Evolutionary conservation across 2,113 vertebrate species (phyloP).

Genomic region (Xenus cinereus): DNA sequence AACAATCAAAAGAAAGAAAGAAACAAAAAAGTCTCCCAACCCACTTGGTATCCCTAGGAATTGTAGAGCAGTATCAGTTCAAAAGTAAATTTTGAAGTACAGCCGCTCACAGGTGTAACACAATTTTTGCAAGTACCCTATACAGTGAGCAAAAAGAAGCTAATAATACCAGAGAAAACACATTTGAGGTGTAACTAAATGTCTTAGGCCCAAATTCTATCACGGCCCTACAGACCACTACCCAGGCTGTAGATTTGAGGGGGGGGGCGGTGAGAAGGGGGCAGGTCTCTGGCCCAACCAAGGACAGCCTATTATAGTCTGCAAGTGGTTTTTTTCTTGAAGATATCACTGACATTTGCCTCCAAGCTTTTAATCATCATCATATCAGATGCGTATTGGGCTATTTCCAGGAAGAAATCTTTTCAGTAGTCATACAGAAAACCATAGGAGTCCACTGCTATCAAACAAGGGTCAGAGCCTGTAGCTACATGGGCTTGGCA

Average conservation of each 20-base stretch:
- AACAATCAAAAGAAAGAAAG: background rate
- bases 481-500: background rate
- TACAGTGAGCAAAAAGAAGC: fast-evolving
- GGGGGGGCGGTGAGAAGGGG: too few relatives aligned
- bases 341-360: background rate
- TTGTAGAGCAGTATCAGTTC: background rate
- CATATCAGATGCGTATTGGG: background rate
- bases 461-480: background rate
- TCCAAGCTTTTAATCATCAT: background rate
- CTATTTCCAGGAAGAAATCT: background rate
- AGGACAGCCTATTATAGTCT: background rate
- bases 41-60: background rate
- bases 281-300: background rate
- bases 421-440: background rate
- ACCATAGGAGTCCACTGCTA: background rate
- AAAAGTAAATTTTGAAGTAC: background rate
- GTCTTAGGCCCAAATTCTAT: background rate
- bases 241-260: background rate
- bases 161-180: background rate
- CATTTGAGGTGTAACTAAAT: background rate
- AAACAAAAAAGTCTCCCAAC: background rate
- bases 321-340: background rate
- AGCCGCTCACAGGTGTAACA: fast-evolving
- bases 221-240: background rate
- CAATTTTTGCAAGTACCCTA: background rate